These are phyloP conservation scores for Catocala fraxini DNA, from an alignment of 2,888 invertebrate species.

Conservation along the genomic window DNA sequence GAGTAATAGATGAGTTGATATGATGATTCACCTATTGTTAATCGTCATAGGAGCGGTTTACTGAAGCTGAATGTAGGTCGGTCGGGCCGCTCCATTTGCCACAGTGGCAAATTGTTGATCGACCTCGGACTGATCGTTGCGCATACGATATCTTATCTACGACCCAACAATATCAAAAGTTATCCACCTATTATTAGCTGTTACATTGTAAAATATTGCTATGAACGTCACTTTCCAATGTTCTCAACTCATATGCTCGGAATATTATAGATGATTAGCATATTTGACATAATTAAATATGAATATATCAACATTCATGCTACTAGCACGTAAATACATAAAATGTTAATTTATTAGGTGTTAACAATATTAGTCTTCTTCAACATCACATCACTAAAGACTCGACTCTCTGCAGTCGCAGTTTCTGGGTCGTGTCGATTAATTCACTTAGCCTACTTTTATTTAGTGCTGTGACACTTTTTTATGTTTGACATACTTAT, in stretches of 20 bases:
- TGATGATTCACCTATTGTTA: conserved; percentile 80
- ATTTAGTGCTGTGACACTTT: conserved; percentile 80
- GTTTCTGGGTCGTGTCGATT: conserved; percentile 85
- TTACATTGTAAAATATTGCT: conserved; percentile 11
- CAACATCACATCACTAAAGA: conserved; percentile 49
- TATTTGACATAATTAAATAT: conserved; percentile 1
- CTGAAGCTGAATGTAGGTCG: conserved; percentile 81
- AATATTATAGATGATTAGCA: neutral
- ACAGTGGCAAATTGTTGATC: conserved; percentile 82
- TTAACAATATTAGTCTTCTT: conserved; percentile 43
- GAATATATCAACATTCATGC: conserved; percentile 4
- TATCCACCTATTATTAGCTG: conserved; percentile 50
- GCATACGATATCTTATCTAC: conserved; percentile 80
- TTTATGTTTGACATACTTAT: conserved; percentile 80
- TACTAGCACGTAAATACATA: conserved; percentile 4
- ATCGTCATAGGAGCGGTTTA: conserved; percentile 80
- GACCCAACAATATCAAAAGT: conserved; percentile 46
- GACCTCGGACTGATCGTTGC: conserved; percentile 79
- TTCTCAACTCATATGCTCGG: too few relatives aligned
- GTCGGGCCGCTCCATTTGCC: conserved; percentile 83
- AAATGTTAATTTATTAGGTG: conserved; percentile 24
- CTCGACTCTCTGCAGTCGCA: conserved; percentile 55
- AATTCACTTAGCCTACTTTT: conserved; percentile 85
- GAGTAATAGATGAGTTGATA: conserved; percentile 69
- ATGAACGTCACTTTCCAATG: neutral